These are phyloP conservation scores for Drosophila kanapiae DNA, from an alignment of 1,140 invertebrate genomes.

Conservation along the genomic window DNA sequence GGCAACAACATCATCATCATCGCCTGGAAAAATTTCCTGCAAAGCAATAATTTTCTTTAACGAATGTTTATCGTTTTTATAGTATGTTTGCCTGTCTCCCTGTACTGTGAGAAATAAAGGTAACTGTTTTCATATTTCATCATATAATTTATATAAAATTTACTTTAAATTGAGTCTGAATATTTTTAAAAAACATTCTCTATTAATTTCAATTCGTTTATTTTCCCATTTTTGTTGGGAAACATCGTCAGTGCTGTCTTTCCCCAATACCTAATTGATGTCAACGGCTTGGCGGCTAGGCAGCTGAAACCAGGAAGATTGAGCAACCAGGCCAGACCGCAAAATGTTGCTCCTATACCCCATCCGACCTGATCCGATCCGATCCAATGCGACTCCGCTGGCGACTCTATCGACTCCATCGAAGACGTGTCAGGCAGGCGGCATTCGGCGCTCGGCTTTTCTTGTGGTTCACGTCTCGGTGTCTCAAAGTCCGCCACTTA, in stretches of 20 bases:
- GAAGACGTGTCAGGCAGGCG: slow-evolving; percentile 70
- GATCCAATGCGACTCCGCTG: slow-evolving; percentile 17
- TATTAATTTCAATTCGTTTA: neutral
- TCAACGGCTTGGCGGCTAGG: slow-evolving; percentile 63
- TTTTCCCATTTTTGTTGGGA: neutral
- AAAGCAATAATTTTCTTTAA: slow-evolving; percentile 53
- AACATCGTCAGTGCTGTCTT: neutral
- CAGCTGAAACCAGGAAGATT: slow-evolving; percentile 75
- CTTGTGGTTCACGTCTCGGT: slow-evolving; percentile 42
- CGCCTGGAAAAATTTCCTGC: slow-evolving; percentile 32
- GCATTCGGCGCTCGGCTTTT: slow-evolving; percentile 65
- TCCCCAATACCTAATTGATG: slow-evolving; percentile 69
- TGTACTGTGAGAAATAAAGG: slow-evolving; percentile 12
- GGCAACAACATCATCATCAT: slow-evolving; percentile 4
- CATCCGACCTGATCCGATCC: slow-evolving; percentile 22
- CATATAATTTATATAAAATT: neutral
- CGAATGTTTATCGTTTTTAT: slow-evolving; percentile 40
- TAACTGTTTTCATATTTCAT: neutral
- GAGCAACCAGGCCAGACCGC: slow-evolving; percentile 74
- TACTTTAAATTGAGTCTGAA: neutral
- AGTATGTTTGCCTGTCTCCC: slow-evolving; percentile 12
- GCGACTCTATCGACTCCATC: slow-evolving; percentile 72
- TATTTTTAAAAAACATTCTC: neutral
- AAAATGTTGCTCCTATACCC: slow-evolving; percentile 37
- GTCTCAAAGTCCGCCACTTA: slow-evolving; percentile 37